phyloP scores from a whole-genome alignment of 2,888 invertebrate genomes.

The Priocnemis perturbator region DNA sequence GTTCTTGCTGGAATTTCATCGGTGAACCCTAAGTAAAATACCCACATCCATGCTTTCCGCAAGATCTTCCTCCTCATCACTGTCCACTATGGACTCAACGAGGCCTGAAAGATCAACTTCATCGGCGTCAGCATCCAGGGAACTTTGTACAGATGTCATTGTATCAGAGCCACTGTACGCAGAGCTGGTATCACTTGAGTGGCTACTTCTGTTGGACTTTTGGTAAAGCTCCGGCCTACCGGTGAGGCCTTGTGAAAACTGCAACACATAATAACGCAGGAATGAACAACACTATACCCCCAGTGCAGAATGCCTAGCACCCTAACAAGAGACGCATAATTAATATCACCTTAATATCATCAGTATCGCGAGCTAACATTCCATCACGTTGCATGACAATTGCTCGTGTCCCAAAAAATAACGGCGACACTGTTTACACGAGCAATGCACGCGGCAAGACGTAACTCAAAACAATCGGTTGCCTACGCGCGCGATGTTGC shows the following conservation, averaged over 20 bases:
- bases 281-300: neutral
- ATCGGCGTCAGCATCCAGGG: slow-evolving; percentile 82
- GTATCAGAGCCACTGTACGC: slow-evolving; percentile 98
- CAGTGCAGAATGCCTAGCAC: neutral
- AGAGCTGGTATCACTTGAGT: slow-evolving; percentile 95
- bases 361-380: too few species aligned
- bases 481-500: too few species aligned
- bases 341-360: neutral
- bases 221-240: slow-evolving; percentile 86
- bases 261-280: slow-evolving; percentile 37
- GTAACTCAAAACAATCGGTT: too few species aligned
- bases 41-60: slow-evolving; percentile 91
- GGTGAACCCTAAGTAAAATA: too few species aligned
- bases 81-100: slow-evolving; percentile 96
- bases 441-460: neutral
- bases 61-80: slow-evolving; percentile 95
- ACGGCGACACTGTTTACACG: slow-evolving; percentile 5
- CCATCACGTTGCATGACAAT: neutral
- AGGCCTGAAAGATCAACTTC: slow-evolving; percentile 96
- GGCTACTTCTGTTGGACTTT: slow-evolving; percentile 88
- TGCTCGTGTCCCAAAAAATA: slow-evolving; percentile 3
- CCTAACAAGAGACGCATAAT: neutral
- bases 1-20: neutral
- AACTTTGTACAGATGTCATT: slow-evolving; percentile 94
- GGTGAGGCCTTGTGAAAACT: slow-evolving; percentile 74